Evolutionary conservation across 2,113 vertebrate genomes (phyloP), one percentile per base, ranked within the genome.

Genomic region (Hippolais icterina): DNA sequence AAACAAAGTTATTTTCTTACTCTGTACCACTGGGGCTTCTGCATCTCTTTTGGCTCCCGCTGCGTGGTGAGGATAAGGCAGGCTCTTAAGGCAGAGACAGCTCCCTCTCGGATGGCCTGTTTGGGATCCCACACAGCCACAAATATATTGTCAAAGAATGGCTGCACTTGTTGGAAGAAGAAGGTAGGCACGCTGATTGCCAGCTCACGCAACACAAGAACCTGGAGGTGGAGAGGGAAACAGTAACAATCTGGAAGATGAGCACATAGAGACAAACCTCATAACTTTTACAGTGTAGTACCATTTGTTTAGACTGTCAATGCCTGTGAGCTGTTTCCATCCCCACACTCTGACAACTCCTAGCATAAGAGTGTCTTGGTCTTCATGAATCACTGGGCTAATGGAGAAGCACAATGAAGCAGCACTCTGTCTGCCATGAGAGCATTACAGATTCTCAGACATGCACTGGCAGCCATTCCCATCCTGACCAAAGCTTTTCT

Each of bases 121-220:
- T 99, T 99, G 20, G 99, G 99, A 97, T 99, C 99, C 99, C 99
- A 99, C 29, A 99, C 99, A 1, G 99, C 99, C 54, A 99, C 99
- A 93, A 99, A 99, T 84, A 99, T 99, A 95, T 99, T 99, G 97
- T 99, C 99, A 81, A 99, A 99, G 97, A 99, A 99, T 0, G 99
- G 99, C 83, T 99, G 99, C 61, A 99, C 99, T 98, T 99, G 99
- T 93, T 99, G 99, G 95, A 99, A 99, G 97, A 99, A 99, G 98
- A 99, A 99, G 16, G 99, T 99, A 84, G 99, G 99, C 6, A 99
- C 99, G 0, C 99, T 99, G 97, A 99, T 98, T 47, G 99, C 99
- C 97, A 99, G 97, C 96, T 99, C 99, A 54, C 99, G 98, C 94
- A 99, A 95, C 66, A 99, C 99, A 79, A 99, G 98, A 83, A 99